These are phyloP conservation scores for Epinotia ramella DNA, from an alignment of 2,888 invertebrate species.

Conservation along the genomic window DNA sequence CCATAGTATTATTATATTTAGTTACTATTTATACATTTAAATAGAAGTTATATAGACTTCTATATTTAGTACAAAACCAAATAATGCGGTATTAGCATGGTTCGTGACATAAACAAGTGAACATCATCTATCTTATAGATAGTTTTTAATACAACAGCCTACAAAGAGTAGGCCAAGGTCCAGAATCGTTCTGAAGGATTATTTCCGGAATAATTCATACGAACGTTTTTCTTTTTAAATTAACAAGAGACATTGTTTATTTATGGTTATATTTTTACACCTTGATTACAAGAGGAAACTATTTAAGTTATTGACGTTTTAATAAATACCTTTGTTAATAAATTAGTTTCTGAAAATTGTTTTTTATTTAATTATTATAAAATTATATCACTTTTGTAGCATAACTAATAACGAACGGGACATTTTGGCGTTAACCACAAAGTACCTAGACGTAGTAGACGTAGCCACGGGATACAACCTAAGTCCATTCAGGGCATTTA, in stretches of 20 bases:
- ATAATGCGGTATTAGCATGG: conserved; percentile 79
- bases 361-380: conserved; percentile 2
- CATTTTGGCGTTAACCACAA: too few relatives aligned
- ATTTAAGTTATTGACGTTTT: conserved; percentile 29
- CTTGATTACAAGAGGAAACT: conserved; percentile 27
- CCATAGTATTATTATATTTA: conserved; percentile 66
- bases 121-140: conserved; percentile 78
- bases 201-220: conserved; percentile 78
- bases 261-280: conserved; percentile 41
- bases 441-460: too few relatives aligned
- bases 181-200: conserved; percentile 72
- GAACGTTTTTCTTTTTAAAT: conserved; percentile 56
- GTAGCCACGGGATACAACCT: too few relatives aligned
- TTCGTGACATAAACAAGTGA: conserved; percentile 53
- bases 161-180: conserved; percentile 55
- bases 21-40: conserved; percentile 66
- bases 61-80: conserved; percentile 74
- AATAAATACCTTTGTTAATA: conserved; percentile 38
- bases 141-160: conserved; percentile 59
- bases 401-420: too few relatives aligned
- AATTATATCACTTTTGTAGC: too few relatives aligned
- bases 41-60: conserved; percentile 66
- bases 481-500: too few relatives aligned
- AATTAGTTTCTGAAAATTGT: conserved; percentile 20
- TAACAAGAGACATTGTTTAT: conserved; percentile 31